A percentile compares a stretch with the other conserved stretches of the same genome.
Evolutionary conservation across 2,113 vertebrate species (phyloP).

Genomic region (Bubo blakistoni): DNA sequence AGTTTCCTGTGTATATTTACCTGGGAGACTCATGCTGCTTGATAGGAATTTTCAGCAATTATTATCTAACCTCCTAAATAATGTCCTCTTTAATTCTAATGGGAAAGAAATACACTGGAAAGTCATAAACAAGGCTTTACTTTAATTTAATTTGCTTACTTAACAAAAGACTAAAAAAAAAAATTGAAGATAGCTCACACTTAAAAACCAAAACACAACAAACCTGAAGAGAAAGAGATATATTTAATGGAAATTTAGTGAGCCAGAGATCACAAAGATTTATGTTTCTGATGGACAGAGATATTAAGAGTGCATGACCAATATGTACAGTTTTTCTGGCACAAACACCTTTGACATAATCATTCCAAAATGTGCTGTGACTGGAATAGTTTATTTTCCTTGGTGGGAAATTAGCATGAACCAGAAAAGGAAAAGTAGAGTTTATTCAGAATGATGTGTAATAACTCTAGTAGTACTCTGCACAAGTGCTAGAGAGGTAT

Average conservation of each 20-base stretch:
- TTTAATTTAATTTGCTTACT: not conserved
- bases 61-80: not conserved
- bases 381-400: not conserved
- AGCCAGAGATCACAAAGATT: not conserved
- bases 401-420: not conserved
- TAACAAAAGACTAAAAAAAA: not conserved
- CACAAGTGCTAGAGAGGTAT: not conserved
- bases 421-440: not conserved
- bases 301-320: not conserved
- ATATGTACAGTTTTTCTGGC: not conserved
- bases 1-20: slow-evolving; percentile 7
- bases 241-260: not conserved
- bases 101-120: not conserved
- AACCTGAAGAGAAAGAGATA: not conserved
- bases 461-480: not conserved
- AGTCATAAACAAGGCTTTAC: not conserved
- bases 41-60: not conserved
- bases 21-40: not conserved
- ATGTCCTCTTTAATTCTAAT: not conserved
- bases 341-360: not conserved
- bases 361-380: not conserved
- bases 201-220: not conserved
- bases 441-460: not conserved
- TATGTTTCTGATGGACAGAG: not conserved
- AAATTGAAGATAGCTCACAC: not conserved